phyloP scores from a whole-genome alignment of 2,888 invertebrate species.

The Acronicta leporina region DNA sequence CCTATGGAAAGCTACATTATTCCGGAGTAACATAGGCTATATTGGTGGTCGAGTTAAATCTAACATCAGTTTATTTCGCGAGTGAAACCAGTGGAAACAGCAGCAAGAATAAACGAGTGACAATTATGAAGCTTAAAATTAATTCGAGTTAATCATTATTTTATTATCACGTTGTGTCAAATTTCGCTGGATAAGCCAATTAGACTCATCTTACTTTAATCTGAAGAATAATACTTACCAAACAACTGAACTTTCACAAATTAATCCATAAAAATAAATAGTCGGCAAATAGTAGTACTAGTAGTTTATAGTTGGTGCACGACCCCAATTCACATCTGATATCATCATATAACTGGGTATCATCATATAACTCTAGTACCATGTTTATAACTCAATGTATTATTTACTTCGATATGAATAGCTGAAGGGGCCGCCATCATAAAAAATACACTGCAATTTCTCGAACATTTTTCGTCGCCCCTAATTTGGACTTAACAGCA shows the following conservation, averaged over 20 bases:
- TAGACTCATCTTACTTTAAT: neutral
- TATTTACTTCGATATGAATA: constrained; percentile 40
- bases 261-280: too few relatives aligned
- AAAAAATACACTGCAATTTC: constrained; percentile 35
- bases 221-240: too few relatives aligned
- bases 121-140: neutral
- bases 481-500: constrained; percentile 21
- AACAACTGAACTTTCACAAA: too few relatives aligned
- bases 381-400: constrained; percentile 26
- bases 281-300: too few relatives aligned
- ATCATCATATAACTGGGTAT: constrained; percentile 5
- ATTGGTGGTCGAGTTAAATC: too few relatives aligned
- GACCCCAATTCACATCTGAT: neutral
- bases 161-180: neutral
- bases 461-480: constrained; percentile 18
- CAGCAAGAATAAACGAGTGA: too few relatives aligned
- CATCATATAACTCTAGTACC: constrained; percentile 5
- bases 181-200: neutral
- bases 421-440: constrained; percentile 19
- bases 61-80: too few relatives aligned
- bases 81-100: too few relatives aligned
- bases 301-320: too few relatives aligned
- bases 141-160: neutral
- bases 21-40: too few relatives aligned
- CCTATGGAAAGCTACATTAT: too few relatives aligned